Evolutionary conservation across 2,797 vertebrate genomes (phyloP), one percentile per base, ranked within the genome.

Genomic region (Nyctalus aviator): DNA sequence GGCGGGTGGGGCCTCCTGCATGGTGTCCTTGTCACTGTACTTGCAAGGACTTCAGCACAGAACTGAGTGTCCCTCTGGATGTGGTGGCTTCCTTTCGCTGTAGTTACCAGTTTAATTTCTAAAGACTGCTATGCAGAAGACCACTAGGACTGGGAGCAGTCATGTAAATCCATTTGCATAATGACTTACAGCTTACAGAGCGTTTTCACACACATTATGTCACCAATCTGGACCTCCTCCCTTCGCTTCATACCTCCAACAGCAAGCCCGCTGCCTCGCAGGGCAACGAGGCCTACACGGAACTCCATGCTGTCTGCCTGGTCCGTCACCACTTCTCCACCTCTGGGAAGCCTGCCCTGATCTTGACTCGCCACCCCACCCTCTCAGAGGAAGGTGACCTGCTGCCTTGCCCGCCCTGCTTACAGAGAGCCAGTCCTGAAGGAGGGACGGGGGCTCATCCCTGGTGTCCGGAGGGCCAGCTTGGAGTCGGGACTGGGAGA

Each of bases 161-260:
- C 62, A 96, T 23, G 30, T 15, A 71, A 91, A 53, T 44, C 12
- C 20, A 32, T 64, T 93, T 86, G 81, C 25, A 50, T 68, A 90
- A 76, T 37, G 90, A 66, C 79, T 83, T 91, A 32, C 76, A 89
- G n/a, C 86, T 94, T 57, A 30, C 41, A 68, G 79, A 57, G 4
- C 46, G 86, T 55, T 78, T 88, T 75, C 71, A 76, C 69, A 86
- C 48, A 55, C n/a, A 32, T 69, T 72, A 37, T 55, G 35, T 86
- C 84, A 62, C 37, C 81, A 55, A 20, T 62, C 77, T 93, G 92
- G 71, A 55, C 32, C 37, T 75, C 46, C 44, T 85, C 57, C 41
- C 66, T 92, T 35, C 46, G 76, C 53, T 25, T 82, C 48, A 75
- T 50, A 30, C 66, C 57, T 85, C 57, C 37, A 69, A 69, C 18